Evolutionary conservation across 2,888 invertebrate genomes (phyloP), one percentile per base, ranked within the genome.

Genomic region (Vandiemenella viatica): DNA sequence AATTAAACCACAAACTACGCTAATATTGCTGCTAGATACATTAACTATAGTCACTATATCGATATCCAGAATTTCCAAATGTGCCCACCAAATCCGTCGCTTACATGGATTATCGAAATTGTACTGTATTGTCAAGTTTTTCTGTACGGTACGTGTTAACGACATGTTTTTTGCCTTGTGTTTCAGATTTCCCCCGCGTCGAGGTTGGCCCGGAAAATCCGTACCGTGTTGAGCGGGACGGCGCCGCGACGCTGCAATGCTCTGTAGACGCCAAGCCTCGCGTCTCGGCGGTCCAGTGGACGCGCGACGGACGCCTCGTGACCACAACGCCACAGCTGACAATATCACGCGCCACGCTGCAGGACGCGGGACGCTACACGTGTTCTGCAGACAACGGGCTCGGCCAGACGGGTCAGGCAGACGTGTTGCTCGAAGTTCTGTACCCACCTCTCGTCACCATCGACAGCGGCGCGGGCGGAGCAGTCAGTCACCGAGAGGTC

Each of bases 131-230:
- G n/a, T n/a, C n/a, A n/a, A n/a, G n/a, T n/a, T n/a, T n/a, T n/a
- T n/a, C n/a, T n/a, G n/a, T n/a, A n/a, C n/a, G n/a, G n/a, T n/a
- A n/a, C n/a, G n/a, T n/a, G n/a, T n/a, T n/a, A n/a, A n/a, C n/a
- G n/a, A n/a, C n/a, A n/a, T n/a, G n/a, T 26, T 6, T 26, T 6
- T 32, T 3, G n/a, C 20, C 56, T 62, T 57, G 52, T 50, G 53
- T 76, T 75, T 37, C 74, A 85, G 90, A 93, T 74, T 89, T 83
- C 65, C 93, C 95, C 8, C 77, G 91, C 32, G 87, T 95, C 20
- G 80, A 82, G 62, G 86, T 93, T 23, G 90, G 89, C 18, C 92
- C 93, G 6, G 86, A 86, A 64, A 91, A 91, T 67, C 91, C 91
- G 20, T 67, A 92, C 56, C 79, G 83, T 58, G 85, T 95, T 21